Percentiles rank a stretch among this genome's conserved stretches.
Conservation (phyloP, 1,140 invertebrate species). For the Aphelenchoides besseyi region DNA sequence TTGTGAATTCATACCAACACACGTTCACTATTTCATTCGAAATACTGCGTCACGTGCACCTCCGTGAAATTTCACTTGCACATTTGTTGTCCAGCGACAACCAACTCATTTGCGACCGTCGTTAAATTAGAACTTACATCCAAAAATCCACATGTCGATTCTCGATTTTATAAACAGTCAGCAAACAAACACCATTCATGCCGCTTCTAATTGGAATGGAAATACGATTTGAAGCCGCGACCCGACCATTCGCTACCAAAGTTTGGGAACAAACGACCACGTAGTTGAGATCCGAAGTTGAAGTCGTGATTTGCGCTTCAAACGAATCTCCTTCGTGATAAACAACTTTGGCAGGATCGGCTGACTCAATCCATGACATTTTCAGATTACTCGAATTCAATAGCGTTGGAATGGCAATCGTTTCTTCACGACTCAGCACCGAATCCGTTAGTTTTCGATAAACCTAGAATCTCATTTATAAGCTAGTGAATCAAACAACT, state of each 20-base stretch:
- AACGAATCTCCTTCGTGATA: conserved; percentile 6
- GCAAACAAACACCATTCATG: conserved; percentile 8
- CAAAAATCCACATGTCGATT: background rate
- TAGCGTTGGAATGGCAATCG: conserved; percentile 3
- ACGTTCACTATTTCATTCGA: too few relatives aligned
- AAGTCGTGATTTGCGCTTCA: background rate
- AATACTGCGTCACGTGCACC: too few relatives aligned
- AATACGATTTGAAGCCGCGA: background rate
- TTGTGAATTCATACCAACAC: too few relatives aligned
- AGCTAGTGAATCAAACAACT: background rate
- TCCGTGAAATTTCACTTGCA: too few relatives aligned
- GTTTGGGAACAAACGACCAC: background rate
- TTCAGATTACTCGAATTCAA: background rate
- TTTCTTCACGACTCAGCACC: background rate
- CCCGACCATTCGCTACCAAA: background rate
- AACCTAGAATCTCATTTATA: background rate
- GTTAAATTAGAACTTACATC: background rate
- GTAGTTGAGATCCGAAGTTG: background rate
- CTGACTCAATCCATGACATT: conserved; percentile 1
- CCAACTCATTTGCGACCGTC: too few relatives aligned
- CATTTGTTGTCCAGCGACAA: too few relatives aligned
- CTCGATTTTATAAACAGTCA: conserved; percentile 4
- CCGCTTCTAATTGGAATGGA: conserved; percentile 2
- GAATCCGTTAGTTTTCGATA: background rate
- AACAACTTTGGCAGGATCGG: background rate